phyloP scores from a whole-genome alignment of 2,888 invertebrate species.

The Rhimphoctona megacephalus region DNA sequence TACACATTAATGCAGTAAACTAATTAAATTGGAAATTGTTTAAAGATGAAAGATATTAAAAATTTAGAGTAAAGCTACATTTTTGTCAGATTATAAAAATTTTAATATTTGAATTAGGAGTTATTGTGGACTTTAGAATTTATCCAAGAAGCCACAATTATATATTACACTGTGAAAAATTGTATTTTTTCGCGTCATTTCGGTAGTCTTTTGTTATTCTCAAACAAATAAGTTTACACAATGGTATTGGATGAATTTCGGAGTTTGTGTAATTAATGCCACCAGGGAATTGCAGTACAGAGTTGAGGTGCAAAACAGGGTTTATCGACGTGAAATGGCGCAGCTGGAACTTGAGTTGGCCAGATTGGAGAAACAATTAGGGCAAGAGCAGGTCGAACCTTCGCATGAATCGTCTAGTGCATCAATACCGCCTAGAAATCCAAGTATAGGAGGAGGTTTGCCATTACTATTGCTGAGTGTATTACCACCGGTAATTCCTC shows the following conservation, averaged over 20 bases:
- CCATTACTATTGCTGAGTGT: conserved; percentile 90
- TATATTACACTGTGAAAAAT: not conserved
- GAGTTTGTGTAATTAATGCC: conserved; percentile 11
- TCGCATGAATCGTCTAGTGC: conserved; percentile 86
- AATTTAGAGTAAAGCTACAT: no score
- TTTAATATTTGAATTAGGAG: not conserved
- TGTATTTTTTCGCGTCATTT: not conserved
- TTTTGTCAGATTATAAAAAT: no score
- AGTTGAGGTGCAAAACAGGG: conserved; percentile 96
- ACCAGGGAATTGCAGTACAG: conserved; percentile 91
- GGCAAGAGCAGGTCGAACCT: conserved; percentile 86
- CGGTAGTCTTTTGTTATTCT: not conserved
- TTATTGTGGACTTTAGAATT: not conserved
- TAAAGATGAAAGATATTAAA: no score
- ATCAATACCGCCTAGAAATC: conserved; percentile 87
- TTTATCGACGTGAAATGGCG: conserved; percentile 93
- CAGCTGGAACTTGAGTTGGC: conserved; percentile 92
- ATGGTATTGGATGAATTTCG: conserved; percentile 11
- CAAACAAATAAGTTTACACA: not conserved
- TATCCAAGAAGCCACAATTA: not conserved
- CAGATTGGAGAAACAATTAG: conserved; percentile 89
- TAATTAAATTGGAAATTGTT: no score
- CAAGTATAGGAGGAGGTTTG: conserved; percentile 89
- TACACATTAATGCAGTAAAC: no score
- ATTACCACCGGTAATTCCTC: conserved; percentile 90